These are phyloP conservation scores for Brachionus rubens DNA, from an alignment of 1,140 invertebrate species.

Conservation along the genomic window DNA sequence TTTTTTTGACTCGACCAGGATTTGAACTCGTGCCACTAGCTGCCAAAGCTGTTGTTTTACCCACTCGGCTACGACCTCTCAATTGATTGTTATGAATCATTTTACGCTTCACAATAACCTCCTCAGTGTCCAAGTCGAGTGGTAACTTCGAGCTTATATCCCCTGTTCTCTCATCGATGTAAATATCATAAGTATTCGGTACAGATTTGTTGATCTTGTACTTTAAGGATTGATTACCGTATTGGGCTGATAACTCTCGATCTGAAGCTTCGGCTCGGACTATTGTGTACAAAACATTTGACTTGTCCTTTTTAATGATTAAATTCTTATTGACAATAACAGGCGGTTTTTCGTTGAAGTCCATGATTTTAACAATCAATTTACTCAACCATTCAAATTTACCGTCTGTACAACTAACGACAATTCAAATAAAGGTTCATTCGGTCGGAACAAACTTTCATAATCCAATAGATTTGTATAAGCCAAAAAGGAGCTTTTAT, in stretches of 20 bases:
- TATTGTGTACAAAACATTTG: background rate
- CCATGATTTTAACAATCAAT: no score
- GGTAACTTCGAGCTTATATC: conserved; percentile 7
- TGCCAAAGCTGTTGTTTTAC: no score
- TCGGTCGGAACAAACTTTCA: conserved; percentile 32
- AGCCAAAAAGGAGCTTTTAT: conserved; percentile 2
- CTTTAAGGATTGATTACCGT: no score
- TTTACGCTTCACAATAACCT: background rate
- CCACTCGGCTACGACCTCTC: no score
- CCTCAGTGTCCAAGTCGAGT: conserved; percentile 14
- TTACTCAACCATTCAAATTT: no score
- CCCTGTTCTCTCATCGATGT: conserved; percentile 16
- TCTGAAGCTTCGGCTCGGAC: conserved; percentile 8
- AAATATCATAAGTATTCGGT: conserved; percentile 8
- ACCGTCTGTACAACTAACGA: conserved; percentile 17
- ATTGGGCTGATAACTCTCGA: background rate
- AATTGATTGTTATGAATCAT: background rate
- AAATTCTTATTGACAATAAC: conserved; percentile 12
- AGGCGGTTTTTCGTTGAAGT: no score
- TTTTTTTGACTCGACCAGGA: no score
- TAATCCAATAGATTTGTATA: conserved; percentile 9
- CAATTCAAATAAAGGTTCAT: conserved; percentile 29
- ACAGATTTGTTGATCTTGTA: conserved; percentile 18
- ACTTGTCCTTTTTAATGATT: conserved; percentile 12
- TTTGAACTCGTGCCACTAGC: no score